A percentile compares a stretch with the other conserved stretches of the same genome.
These are phyloP conservation scores for Chamaetylas fuelleborni DNA, from an alignment of 2,113 vertebrate genomes.

Conservation along the genomic window DNA sequence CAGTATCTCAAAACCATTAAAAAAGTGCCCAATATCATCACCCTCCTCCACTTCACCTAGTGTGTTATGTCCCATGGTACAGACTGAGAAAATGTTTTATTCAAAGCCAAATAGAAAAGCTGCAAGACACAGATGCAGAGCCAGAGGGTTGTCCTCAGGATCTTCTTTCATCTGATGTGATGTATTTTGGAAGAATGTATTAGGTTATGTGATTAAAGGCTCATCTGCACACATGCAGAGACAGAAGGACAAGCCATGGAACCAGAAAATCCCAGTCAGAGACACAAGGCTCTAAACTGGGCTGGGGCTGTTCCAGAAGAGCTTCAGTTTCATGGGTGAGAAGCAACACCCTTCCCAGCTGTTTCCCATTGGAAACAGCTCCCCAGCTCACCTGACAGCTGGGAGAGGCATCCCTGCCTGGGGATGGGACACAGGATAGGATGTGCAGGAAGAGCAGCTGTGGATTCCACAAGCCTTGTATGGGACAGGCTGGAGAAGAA, in stretches of 20 bases:
- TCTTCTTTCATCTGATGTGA: background rate
- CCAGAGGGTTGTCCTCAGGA: background rate
- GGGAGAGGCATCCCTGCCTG: background rate
- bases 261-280: background rate
- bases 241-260: background rate
- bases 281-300: background rate
- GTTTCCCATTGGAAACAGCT: background rate
- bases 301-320: background rate
- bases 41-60: background rate
- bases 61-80: background rate
- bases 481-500: background rate
- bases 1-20: background rate
- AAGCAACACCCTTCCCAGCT: background rate
- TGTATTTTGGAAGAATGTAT: background rate
- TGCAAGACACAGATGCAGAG: background rate
- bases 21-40: background rate
- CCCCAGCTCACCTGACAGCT: background rate
- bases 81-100: accelerated
- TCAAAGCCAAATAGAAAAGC: background rate
- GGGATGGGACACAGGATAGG: background rate
- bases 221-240: background rate
- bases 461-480: background rate
- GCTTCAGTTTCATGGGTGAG: background rate
- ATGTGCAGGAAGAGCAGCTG: background rate
- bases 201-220: background rate